Percentiles rank a stretch among this genome's conserved stretches.
These are phyloP conservation scores for Teleogryllus occipitalis DNA, from an alignment of 1,140 invertebrate genomes.

Conservation along the genomic window DNA sequence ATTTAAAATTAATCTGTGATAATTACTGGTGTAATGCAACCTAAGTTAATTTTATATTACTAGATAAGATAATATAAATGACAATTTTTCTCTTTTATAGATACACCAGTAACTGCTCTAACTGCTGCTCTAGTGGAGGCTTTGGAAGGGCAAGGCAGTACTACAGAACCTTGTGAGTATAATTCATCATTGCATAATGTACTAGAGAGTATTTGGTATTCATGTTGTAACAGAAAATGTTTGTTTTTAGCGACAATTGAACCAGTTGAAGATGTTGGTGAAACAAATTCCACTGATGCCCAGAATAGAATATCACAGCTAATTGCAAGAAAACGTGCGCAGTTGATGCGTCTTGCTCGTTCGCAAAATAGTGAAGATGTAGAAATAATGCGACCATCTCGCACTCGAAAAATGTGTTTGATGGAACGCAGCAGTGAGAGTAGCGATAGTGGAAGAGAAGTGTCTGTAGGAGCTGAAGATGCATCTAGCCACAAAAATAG, in stretches of 20 bases:
- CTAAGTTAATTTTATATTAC: neutral
- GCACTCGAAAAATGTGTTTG: neutral
- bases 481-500: neutral
- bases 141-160: slow-evolving; percentile 11
- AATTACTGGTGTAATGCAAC: too few relatives aligned
- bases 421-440: slow-evolving; percentile 14
- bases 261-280: neutral
- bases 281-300: neutral
- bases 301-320: slow-evolving; percentile 19
- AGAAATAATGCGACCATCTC: neutral
- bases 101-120: slow-evolving; percentile 6
- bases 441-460: slow-evolving; percentile 10
- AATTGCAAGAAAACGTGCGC: slow-evolving; percentile 20
- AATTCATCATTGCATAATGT: neutral
- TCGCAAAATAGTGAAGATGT: neutral
- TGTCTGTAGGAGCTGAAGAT: neutral
- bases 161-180: neutral
- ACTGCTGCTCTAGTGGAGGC: slow-evolving; percentile 17
- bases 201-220: neutral
- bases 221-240: neutral
- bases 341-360: slow-evolving; percentile 18
- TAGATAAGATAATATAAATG: neutral
- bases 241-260: neutral
- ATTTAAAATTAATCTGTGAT: too few relatives aligned
- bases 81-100: neutral